Base-by-base conservation (phyloP, 2,113 vertebrate species). In the Nesoenas mayeri region DNA sequence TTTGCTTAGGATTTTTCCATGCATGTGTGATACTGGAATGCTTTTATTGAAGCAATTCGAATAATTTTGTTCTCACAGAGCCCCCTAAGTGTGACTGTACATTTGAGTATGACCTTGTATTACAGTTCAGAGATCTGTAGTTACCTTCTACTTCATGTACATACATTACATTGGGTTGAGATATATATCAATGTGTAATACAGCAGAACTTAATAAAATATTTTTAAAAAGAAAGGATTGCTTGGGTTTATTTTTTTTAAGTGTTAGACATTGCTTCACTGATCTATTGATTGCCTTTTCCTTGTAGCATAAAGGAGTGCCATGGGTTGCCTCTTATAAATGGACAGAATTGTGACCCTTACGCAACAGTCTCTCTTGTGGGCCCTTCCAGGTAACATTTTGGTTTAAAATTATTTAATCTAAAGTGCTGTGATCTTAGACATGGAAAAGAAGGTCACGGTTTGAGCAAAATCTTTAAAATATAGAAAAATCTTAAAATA, bases 271-370 rank as follows among this genome's bases (percentile, higher is more conserved):
- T 65, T 91, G 17, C 58, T 79, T 88, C 32, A 34, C 82, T 97
- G 31, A 95, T 80, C 44, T 79, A 6, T 36, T 65, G n/a, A 66
- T 78, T 95, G 72, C 62, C 34, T 70, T 97, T 79, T 93, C 70
- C 56, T 85, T 93, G 53, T 86, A 99, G 99, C 83, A 99, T 99
- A 97, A 99, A 99, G 69, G 99, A 99, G 82, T 99, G 99, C 97
- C 99, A 99, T 89, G 99, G 99, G 11, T 98, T 99, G 92, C 99
- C 99, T 91, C 98, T 99, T 91, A 98, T 99, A 95, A 99, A 98
- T 6, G 99, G 99, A 66, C 99, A 99, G 97, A 99, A 99, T 90
- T 99, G 99, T 97, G 99, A 99, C 92, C 98, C 99, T 22, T 99
- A 99, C 16, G 99, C 99, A 85, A 99, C 99, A 24, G 99, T 99